A percentile compares a stretch with the other conserved stretches of the same genome.
Evolutionary conservation across 1,140 invertebrate species (phyloP).

Genomic region (Arion vulgaris): DNA sequence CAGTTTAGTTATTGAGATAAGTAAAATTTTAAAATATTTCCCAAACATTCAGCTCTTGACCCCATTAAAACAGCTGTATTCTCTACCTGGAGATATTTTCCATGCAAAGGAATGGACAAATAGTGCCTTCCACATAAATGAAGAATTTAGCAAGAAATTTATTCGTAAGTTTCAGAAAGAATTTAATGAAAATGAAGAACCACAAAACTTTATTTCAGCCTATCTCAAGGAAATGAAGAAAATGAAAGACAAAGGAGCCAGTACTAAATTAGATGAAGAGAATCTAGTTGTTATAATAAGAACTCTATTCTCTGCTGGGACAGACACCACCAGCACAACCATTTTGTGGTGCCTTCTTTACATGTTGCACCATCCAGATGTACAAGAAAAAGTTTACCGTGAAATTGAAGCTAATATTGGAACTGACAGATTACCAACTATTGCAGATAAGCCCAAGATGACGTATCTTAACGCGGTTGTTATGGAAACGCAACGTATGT

Average conservation of each 20-base stretch:
- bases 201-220: background rate
- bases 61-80: background rate
- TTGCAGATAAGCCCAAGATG: conserved; percentile 42
- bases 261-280: conserved; percentile 33
- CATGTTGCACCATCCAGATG: conserved; percentile 81
- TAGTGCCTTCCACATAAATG: background rate
- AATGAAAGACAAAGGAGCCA: conserved; percentile 19
- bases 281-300: conserved; percentile 28
- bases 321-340: conserved; percentile 47
- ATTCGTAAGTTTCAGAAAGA: background rate
- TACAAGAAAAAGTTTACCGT: conserved; percentile 85
- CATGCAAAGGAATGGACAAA: background rate
- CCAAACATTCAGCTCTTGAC: background rate
- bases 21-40: background rate
- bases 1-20: background rate
- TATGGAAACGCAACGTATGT: conserved; percentile 43
- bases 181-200: background rate
- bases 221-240: background rate
- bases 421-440: conserved; percentile 75
- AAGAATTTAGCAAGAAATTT: background rate
- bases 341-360: conserved; percentile 83
- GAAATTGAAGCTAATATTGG: conserved; percentile 90
- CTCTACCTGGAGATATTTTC: background rate
- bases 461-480: conserved; percentile 50
- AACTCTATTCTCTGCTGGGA: conserved; percentile 50